Conservation (phyloP, 37 sponge, comb jelly and placozoan species). For the Diacarnus erythraeanus region DNA sequence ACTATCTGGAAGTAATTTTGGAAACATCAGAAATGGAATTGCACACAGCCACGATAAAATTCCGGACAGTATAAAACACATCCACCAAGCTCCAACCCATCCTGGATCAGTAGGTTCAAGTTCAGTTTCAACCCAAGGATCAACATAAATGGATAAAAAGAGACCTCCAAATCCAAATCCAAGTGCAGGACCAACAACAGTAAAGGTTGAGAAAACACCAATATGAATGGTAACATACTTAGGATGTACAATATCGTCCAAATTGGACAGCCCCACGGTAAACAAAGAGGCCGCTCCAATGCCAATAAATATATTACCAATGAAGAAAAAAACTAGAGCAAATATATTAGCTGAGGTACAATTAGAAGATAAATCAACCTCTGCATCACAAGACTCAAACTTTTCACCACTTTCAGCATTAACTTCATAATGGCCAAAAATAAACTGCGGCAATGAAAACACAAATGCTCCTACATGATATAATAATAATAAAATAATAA, state of each 20-base stretch:
- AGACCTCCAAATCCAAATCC: constrained; percentile 73
- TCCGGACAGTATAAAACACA: constrained; percentile 57
- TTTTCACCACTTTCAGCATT: not conserved
- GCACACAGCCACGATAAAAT: constrained; percentile 42
- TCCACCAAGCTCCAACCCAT: constrained; percentile 93
- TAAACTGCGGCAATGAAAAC: constrained; percentile 79
- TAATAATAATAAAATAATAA: no score
- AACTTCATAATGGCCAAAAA: constrained; percentile 48
- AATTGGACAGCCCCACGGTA: constrained; percentile 66
- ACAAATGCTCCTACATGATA: constrained; percentile 49
- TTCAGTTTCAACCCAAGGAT: constrained; percentile 53
- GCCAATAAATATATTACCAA: constrained; percentile 75
- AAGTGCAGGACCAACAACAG: constrained; percentile 69
- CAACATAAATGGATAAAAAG: constrained; percentile 72
- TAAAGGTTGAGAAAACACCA: constrained; percentile 46
- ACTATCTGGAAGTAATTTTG: constrained; percentile 56
- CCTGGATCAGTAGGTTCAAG: constrained; percentile 60
- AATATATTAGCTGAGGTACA: constrained; percentile 3
- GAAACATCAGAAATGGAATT: constrained; percentile 78
- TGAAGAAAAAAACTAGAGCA: constrained; percentile 64
- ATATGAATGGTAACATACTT: constrained; percentile 63
- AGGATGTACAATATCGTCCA: constrained; percentile 80
- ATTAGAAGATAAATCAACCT: not conserved
- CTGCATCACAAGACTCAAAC: constrained; percentile 46
- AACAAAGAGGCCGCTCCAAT: constrained; percentile 78